Evolutionary conservation across 2,888 invertebrate species (phyloP).

Genomic region (Drosophila pegasa): DNA sequence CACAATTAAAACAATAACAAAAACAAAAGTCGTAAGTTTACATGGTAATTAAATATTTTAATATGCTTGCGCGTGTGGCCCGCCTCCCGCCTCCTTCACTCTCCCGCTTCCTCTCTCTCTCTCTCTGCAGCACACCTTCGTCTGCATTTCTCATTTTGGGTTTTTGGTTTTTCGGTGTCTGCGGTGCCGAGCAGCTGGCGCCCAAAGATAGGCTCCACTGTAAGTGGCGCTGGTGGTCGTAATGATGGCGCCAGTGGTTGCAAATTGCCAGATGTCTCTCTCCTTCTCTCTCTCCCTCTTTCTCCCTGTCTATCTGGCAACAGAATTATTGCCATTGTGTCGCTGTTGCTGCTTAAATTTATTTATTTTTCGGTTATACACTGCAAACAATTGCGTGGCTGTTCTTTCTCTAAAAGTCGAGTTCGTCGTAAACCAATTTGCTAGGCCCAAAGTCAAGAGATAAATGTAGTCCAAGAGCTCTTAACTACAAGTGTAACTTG

Average conservation of each 20-base stretch:
- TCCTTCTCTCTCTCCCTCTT: not conserved
- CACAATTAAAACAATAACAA: conserved; percentile 81
- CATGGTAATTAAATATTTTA: conserved; percentile 83
- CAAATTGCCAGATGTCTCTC: conserved; percentile 61
- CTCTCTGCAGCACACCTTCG: conserved; percentile 13
- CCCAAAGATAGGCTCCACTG: conserved; percentile 35
- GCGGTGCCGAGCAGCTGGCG: conserved; percentile 53
- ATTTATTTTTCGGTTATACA: conserved; percentile 28
- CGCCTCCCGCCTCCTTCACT: not conserved
- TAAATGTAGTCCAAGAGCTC: conserved; percentile 7
- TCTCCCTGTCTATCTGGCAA: conserved; percentile 16
- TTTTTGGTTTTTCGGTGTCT: conserved; percentile 50
- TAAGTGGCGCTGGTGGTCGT: conserved; percentile 33
- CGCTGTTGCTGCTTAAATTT: conserved; percentile 45
- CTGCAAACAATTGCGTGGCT: conserved; percentile 40
- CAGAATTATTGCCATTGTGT: conserved; percentile 58
- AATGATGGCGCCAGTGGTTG: conserved; percentile 62
- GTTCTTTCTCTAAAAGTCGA: not conserved
- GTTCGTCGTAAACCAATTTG: conserved; percentile 16
- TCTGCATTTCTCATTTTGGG: conserved; percentile 51
- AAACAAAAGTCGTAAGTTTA: conserved; percentile 81
- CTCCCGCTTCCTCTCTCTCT: not conserved
- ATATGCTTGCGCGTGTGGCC: conserved; percentile 64
- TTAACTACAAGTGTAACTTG: not conserved
- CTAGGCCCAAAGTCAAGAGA: conserved; percentile 8